Conservation (phyloP, 1,140 invertebrate species). For the Helicoverpa armigera region DNA sequence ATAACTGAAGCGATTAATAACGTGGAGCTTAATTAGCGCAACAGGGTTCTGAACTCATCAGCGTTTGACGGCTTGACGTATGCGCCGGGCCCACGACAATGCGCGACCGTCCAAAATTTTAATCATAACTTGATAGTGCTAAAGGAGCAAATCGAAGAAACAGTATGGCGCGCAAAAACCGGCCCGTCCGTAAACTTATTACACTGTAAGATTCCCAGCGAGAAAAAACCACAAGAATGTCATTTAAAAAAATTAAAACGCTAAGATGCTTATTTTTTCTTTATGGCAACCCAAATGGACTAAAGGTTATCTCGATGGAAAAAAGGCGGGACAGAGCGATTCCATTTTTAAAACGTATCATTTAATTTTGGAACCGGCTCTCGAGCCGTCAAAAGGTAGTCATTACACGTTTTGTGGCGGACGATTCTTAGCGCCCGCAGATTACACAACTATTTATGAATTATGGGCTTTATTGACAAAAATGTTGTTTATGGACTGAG, state of each 20-base stretch:
- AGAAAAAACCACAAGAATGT: constrained; percentile 85
- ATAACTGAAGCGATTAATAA: constrained; percentile 82
- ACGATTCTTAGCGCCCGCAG: constrained; percentile 75
- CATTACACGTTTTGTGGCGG: constrained; percentile 82
- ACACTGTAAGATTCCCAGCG: constrained; percentile 76
- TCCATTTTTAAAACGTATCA: constrained; percentile 87
- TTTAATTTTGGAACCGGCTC: constrained; percentile 86
- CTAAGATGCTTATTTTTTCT: constrained; percentile 80
- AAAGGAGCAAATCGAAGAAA: constrained; percentile 71
- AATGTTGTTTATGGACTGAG: constrained; percentile 35
- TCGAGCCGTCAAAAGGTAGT: constrained; percentile 86
- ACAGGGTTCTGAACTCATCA: constrained; percentile 75
- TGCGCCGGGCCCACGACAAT: constrained; percentile 65
- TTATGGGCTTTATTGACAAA: constrained; percentile 53
- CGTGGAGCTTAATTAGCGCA: constrained; percentile 74
- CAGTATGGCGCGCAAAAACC: constrained; percentile 81
- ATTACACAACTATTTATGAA: constrained; percentile 67
- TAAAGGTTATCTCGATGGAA: constrained; percentile 85
- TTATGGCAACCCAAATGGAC: constrained; percentile 81
- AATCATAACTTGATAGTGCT: constrained; percentile 68
- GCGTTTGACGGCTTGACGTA: constrained; percentile 70
- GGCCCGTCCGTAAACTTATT: constrained; percentile 75
- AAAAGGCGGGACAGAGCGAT: constrained; percentile 85
- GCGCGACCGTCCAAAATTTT: constrained; percentile 53
- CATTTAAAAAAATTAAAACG: constrained; percentile 86